Evolutionary conservation across 2,113 vertebrate species (phyloP).

Genomic region (Toxotes chatareus): DNA sequence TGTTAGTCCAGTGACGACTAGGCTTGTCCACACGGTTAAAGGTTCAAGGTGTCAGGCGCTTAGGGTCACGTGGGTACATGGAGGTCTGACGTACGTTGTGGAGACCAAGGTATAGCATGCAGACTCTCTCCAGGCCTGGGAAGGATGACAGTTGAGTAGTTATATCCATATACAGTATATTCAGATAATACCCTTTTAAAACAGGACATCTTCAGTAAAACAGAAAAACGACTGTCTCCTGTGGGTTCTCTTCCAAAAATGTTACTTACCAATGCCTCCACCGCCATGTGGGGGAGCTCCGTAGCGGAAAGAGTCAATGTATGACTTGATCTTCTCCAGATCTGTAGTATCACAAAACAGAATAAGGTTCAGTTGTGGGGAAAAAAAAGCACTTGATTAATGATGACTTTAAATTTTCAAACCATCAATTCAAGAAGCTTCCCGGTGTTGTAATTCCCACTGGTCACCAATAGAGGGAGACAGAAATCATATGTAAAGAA

Average conservation of each 20-base stretch:
- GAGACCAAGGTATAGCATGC: constrained; percentile 96
- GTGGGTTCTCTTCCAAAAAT: background rate
- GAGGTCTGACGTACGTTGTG: constrained; percentile 98
- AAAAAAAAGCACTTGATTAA: background rate
- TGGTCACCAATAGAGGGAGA: constrained; percentile 54
- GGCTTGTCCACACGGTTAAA: constrained; percentile 16
- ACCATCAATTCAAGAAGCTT: background rate
- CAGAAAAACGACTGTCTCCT: background rate
- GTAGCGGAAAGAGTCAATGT: constrained; percentile 97
- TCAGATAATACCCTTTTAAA: background rate
- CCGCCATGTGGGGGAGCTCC: constrained; percentile 97
- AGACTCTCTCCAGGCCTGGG: constrained; percentile 96
- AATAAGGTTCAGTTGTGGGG: background rate
- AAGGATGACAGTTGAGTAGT: constrained; percentile 23
- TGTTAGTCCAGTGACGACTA: constrained; percentile 1
- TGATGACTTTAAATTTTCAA: background rate
- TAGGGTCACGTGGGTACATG: constrained; percentile 98
- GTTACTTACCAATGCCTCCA: constrained; percentile 93
- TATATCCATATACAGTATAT: background rate
- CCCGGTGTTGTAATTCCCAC: background rate
- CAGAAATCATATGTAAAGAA: background rate
- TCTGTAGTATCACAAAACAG: constrained; percentile 80
- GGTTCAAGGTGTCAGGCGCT: constrained; percentile 94
- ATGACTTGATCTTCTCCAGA: constrained; percentile 98
- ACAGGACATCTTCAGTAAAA: background rate